Percentiles rank a stretch among this genome's conserved stretches.
These are phyloP conservation scores for Struthio camelus DNA, from an alignment of 2,113 vertebrate genomes.

Conservation along the genomic window DNA sequence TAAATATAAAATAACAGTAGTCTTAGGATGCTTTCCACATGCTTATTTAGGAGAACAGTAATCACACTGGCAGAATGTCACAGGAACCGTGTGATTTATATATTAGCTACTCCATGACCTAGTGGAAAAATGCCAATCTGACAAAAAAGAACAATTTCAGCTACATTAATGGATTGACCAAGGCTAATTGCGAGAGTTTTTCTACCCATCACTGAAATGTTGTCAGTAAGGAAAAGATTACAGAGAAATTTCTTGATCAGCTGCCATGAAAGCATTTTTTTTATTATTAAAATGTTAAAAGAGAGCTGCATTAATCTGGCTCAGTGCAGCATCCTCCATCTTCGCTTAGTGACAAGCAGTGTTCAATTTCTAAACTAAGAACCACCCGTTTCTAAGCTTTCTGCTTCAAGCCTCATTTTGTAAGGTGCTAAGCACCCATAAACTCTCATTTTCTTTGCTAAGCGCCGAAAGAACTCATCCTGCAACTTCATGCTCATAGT, in stretches of 20 bases:
- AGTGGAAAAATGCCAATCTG: slow-evolving; percentile 45
- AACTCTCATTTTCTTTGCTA: not conserved
- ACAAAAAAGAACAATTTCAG: slow-evolving; percentile 65
- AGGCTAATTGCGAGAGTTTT: slow-evolving; percentile 47
- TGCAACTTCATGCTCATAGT: not conserved
- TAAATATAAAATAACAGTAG: not conserved
- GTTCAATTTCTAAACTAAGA: slow-evolving; percentile 28
- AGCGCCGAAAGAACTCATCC: not conserved
- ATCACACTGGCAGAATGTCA: not conserved
- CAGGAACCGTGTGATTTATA: not conserved
- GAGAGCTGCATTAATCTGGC: slow-evolving; percentile 10
- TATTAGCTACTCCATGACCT: not conserved
- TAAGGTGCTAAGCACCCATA: not conserved
- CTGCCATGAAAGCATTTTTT: slow-evolving; percentile 49
- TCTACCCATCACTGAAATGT: slow-evolving; percentile 39
- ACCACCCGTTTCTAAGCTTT: not conserved
- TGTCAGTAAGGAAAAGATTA: slow-evolving; percentile 50
- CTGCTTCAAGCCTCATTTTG: not conserved
- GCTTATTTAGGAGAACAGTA: slow-evolving; percentile 27
- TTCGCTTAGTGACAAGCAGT: not conserved
- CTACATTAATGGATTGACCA: slow-evolving; percentile 50
- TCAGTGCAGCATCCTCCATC: slow-evolving; percentile 1
- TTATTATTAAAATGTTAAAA: slow-evolving; percentile 9
- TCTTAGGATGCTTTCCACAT: slow-evolving; percentile 8
- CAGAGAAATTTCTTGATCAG: slow-evolving; percentile 52